Base-by-base conservation (phyloP, 2,113 vertebrate species). In the Chionodraco myersi region DNA sequence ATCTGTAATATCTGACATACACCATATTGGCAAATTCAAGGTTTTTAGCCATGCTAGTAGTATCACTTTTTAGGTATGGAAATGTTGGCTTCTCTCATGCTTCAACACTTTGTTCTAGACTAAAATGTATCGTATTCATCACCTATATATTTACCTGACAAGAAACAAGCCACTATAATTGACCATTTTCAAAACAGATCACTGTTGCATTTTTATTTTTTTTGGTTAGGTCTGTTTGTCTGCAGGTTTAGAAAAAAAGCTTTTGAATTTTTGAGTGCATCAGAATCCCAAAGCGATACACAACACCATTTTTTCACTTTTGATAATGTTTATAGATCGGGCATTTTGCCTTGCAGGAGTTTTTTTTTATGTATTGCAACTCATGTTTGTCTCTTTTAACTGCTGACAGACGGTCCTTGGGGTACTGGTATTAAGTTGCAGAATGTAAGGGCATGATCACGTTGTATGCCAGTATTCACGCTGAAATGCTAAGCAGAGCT, bases 401-500 rank as follows among this genome's bases (percentile, higher is more conserved):
- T 21, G 41, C 15, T 56, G 18, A 62, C 14, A 4, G 18, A 10
- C 63, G 34, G 48, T 52, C 65, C 34, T 67, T 10, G 7, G 10
- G 21, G 11, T 52, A 5, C 45, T 2, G 44, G 12, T 47, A 3
- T 49, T n/a, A 21, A 69, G 12, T 21, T 36, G 18, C 79, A n/a
- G 44, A 52, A 21, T 52, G 30, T 44, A 4, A 48, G 16, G 10
- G 63, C 41, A 5, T 6, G 48, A 48, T 59, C n/a, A 12, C 56
- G 62, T 47, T 45, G 12, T 54, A 58, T 60, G 26, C 23, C 26
- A 23, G 49, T 47, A 48, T 69, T 77, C 18, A 9, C 45, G 11
- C 63, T 72, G 23, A 23, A 75, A 75, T 68, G 12, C 68, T 75
- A 61, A 49, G 45, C 75, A 72, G 64, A 34, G 61, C 72, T 84